phyloP scores from a whole-genome alignment of 2,797 vertebrate genomes.

The Siniperca obscura region DNA sequence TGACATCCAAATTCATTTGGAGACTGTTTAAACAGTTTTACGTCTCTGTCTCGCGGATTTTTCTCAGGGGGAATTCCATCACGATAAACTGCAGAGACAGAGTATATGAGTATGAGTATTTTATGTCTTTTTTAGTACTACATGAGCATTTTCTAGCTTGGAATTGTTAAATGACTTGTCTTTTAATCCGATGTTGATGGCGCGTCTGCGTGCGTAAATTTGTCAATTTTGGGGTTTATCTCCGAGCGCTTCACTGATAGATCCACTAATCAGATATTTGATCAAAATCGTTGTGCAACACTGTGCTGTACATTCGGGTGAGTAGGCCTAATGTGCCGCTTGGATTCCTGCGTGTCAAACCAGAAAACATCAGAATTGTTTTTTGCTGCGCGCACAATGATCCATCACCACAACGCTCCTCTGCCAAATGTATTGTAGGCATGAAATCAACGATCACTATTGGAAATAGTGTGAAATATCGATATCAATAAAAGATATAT shows the following conservation, averaged over 20 bases:
- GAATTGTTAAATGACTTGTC: not conserved
- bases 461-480: not conserved
- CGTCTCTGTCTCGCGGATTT: not conserved
- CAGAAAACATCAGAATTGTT: not conserved
- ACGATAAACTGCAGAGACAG: no score
- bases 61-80: not conserved
- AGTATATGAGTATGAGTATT: not conserved
- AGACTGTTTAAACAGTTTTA: slow-evolving; percentile 2
- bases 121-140: not conserved
- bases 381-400: not conserved
- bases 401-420: not conserved
- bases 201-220: not conserved
- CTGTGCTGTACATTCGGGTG: not conserved
- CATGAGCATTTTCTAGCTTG: not conserved
- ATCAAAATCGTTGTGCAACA: no score
- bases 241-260: not conserved
- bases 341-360: not conserved
- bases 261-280: not conserved
- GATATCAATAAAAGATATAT: not conserved
- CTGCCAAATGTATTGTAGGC: no score
- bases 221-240: not conserved
- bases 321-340: no score
- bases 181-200: not conserved
- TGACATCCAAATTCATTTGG: not conserved
- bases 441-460: not conserved